phyloP scores from a whole-genome alignment of 2,113 vertebrate genomes.

The Megalops atlanticus region DNA sequence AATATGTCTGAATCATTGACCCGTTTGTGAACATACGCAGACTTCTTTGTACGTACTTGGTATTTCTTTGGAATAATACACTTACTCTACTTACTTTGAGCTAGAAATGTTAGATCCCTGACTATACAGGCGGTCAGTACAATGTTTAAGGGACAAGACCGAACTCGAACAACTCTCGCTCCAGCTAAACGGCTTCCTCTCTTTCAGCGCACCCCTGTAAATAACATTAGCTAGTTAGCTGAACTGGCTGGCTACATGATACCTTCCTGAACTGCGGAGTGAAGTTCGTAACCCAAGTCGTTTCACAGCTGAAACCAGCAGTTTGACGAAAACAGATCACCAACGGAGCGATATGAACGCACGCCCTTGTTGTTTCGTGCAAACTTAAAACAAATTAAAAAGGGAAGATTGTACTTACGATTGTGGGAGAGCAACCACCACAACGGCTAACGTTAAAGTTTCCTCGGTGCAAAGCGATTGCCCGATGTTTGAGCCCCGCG shows the following conservation, averaged over 20 bases:
- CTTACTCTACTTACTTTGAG: too few relatives aligned
- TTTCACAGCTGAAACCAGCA: neutral
- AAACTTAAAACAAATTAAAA: neutral
- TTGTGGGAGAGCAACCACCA: neutral
- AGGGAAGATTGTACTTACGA: neutral
- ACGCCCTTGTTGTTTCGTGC: neutral
- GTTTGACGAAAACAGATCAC: neutral
- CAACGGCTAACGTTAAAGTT: neutral
- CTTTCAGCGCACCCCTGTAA: neutral
- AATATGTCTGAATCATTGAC: too few relatives aligned
- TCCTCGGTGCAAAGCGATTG: neutral
- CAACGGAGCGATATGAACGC: neutral
- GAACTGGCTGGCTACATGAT: too few relatives aligned
- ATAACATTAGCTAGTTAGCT: neutral
- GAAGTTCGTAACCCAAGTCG: neutral
- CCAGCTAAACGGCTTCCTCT: neutral
- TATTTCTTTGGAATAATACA: too few relatives aligned
- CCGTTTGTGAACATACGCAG: too few relatives aligned
- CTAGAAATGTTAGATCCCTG: too few relatives aligned
- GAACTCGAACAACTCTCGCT: neutral
- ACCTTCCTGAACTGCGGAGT: neutral
- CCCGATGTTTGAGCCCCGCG: neutral
- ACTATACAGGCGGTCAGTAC: too few relatives aligned
- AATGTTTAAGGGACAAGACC: neutral
- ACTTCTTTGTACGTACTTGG: too few relatives aligned